These are phyloP conservation scores for Gambusia yucatana DNA, from an alignment of 2,797 vertebrate genomes.

Conservation along the genomic window DNA sequence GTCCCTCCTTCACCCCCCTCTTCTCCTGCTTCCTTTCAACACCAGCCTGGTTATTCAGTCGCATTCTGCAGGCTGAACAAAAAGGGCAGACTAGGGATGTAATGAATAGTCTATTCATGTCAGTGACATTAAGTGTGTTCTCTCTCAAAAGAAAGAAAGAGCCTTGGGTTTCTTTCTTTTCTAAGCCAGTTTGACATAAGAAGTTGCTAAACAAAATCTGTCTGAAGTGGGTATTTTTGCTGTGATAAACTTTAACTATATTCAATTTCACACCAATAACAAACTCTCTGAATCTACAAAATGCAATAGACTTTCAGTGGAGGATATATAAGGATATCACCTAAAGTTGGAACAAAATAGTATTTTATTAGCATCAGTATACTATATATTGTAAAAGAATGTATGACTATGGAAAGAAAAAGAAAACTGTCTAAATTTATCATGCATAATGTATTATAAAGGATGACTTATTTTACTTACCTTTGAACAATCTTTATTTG, in stretches of 20 bases:
- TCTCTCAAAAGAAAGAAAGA: constrained; percentile 28
- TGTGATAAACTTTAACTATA: background rate
- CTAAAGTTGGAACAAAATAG: background rate
- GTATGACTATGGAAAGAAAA: background rate
- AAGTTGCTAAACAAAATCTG: constrained; percentile 9
- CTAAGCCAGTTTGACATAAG: background rate
- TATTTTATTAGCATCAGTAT: background rate
- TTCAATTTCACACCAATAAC: constrained; percentile 1
- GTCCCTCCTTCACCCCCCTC: constrained; percentile 45
- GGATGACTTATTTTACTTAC: too few species aligned
- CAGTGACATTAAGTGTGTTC: constrained; percentile 47
- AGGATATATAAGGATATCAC: background rate
- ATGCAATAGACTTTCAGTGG: background rate
- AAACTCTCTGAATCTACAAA: background rate
- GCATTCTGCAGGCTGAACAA: constrained; percentile 56
- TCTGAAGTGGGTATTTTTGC: background rate
- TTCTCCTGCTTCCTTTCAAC: constrained; percentile 55
- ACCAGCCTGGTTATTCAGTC: constrained; percentile 66
- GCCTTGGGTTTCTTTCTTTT: constrained; percentile 1
- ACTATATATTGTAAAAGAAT: background rate
- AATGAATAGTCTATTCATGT: constrained; percentile 66
- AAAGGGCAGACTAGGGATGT: constrained; percentile 52
- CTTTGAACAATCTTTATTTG: background rate
- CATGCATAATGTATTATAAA: background rate
- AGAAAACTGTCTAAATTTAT: background rate